Conservation (phyloP, 2,888 invertebrate genomes). For the Cloeon dipterum region DNA sequence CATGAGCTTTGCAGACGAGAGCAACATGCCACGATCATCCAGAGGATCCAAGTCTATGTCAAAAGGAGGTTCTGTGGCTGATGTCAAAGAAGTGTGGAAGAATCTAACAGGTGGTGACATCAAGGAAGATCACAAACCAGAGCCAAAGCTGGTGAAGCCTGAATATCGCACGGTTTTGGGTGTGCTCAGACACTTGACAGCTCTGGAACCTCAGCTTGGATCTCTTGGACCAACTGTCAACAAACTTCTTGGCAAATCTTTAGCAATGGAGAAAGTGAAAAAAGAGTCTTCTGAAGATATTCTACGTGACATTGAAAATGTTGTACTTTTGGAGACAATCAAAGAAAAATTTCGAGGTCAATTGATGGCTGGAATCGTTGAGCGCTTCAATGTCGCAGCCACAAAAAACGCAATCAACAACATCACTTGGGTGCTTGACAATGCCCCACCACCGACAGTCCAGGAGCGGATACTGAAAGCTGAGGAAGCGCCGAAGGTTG, state of each 20-base stretch:
- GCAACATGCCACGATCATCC: not conserved
- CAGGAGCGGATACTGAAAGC: not conserved
- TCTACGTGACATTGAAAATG: constrained; percentile 37
- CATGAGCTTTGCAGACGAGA: constrained; percentile 25
- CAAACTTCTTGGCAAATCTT: constrained; percentile 47
- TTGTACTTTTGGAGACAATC: constrained; percentile 58
- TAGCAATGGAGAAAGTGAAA: constrained; percentile 48
- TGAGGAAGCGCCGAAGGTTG: not conserved
- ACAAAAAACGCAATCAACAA: constrained; percentile 52
- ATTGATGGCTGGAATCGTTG: constrained; percentile 42
- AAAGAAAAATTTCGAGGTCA: constrained; percentile 69
- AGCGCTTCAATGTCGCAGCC: constrained; percentile 36
- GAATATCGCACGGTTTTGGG: constrained; percentile 28
- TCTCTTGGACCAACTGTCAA: constrained; percentile 60
- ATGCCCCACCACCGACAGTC: constrained; percentile 21
- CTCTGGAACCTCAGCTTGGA: constrained; percentile 63
- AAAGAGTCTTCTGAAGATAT: constrained; percentile 55
- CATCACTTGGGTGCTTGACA: constrained; percentile 48
- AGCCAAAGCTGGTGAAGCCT: not conserved
- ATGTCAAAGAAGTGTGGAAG: constrained; percentile 12
- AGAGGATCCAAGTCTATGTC: not conserved
- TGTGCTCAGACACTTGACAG: constrained; percentile 50
- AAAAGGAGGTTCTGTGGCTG: constrained; percentile 7
- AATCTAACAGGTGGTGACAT: constrained; percentile 12
- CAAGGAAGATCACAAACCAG: constrained; percentile 8